A percentile compares a stretch with the other conserved stretches of the same genome.
Conservation (phyloP, 2,797 vertebrate species). For the Hypotaenidia philippensis region DNA sequence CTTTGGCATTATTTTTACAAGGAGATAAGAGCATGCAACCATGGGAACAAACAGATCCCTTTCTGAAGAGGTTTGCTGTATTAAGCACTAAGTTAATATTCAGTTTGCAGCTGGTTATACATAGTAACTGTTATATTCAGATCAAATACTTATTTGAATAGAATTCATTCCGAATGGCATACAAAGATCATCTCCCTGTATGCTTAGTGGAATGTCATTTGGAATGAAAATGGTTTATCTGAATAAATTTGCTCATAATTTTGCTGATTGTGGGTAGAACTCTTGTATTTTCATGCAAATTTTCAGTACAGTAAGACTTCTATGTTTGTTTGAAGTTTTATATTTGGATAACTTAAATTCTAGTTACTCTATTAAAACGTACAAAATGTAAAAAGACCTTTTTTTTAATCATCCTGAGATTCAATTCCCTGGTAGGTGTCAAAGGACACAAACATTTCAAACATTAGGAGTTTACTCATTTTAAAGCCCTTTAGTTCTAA, state of each 20-base stretch:
- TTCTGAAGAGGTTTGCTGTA: conserved; percentile 11
- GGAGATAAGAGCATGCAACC: neutral
- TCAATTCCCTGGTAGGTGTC: neutral
- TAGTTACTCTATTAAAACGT: conserved; percentile 4
- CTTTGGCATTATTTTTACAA: neutral
- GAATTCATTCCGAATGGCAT: conserved; percentile 47
- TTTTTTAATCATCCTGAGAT: conserved; percentile 10
- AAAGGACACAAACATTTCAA: neutral
- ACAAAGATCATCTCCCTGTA: conserved; percentile 53
- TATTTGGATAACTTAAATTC: conserved; percentile 37
- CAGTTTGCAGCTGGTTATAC: conserved; percentile 52
- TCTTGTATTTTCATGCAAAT: conserved; percentile 68
- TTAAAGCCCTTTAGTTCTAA: neutral
- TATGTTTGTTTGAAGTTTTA: conserved; percentile 40
- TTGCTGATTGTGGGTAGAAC: conserved; percentile 41
- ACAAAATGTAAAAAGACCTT: conserved; percentile 6
- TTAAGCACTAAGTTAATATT: conserved; percentile 52
- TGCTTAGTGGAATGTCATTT: conserved; percentile 50
- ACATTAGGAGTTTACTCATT: neutral
- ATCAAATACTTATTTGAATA: conserved; percentile 50
- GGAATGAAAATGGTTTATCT: conserved; percentile 61
- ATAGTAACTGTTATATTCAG: conserved; percentile 59
- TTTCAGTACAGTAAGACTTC: neutral
- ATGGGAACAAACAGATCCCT: neutral
- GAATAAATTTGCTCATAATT: conserved; percentile 69